Percentiles rank a stretch among this genome's conserved stretches.
These are phyloP conservation scores for Sandelia bainsii DNA, from an alignment of 2,797 vertebrate species.

Conservation along the genomic window DNA sequence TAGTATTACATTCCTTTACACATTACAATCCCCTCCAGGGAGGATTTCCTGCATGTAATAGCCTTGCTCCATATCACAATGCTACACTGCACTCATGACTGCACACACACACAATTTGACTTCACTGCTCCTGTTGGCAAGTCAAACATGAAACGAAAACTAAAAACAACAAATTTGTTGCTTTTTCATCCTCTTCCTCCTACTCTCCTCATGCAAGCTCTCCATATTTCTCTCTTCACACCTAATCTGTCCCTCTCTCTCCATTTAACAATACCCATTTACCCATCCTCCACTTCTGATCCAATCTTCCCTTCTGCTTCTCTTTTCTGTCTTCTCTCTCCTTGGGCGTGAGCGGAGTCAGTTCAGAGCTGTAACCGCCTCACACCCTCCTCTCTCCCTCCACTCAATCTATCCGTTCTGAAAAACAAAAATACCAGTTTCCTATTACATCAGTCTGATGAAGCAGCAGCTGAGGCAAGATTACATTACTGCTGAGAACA, in stretches of 20 bases:
- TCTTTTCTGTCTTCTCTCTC: constrained; percentile 22
- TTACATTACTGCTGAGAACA: constrained; percentile 77
- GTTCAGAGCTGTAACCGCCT: constrained; percentile 69
- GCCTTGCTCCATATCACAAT: constrained; percentile 21
- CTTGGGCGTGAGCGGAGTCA: constrained; percentile 38
- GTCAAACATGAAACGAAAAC: constrained; percentile 51
- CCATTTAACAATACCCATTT: constrained; percentile 50
- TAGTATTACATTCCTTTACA: constrained; percentile 53
- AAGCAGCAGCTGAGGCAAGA: constrained; percentile 76
- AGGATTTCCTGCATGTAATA: constrained; percentile 52
- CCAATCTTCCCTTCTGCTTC: constrained; percentile 30
- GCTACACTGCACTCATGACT: constrained; percentile 6
- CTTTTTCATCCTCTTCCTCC: constrained; percentile 31
- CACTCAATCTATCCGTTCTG: constrained; percentile 63
- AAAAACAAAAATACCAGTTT: constrained; percentile 81
- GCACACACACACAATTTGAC: not conserved
- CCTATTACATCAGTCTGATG: constrained; percentile 81
- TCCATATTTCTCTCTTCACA: constrained; percentile 20
- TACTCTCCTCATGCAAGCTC: constrained; percentile 41
- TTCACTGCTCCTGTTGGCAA: constrained; percentile 6
- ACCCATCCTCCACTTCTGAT: constrained; percentile 52
- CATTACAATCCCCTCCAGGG: constrained; percentile 39
- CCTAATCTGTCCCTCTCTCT: constrained; percentile 31
- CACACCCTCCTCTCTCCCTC: constrained; percentile 27
- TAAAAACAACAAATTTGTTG: constrained; percentile 49